These are phyloP conservation scores for Oceanodroma leucorhoa DNA, from an alignment of 2,797 vertebrate species.

Conservation along the genomic window DNA sequence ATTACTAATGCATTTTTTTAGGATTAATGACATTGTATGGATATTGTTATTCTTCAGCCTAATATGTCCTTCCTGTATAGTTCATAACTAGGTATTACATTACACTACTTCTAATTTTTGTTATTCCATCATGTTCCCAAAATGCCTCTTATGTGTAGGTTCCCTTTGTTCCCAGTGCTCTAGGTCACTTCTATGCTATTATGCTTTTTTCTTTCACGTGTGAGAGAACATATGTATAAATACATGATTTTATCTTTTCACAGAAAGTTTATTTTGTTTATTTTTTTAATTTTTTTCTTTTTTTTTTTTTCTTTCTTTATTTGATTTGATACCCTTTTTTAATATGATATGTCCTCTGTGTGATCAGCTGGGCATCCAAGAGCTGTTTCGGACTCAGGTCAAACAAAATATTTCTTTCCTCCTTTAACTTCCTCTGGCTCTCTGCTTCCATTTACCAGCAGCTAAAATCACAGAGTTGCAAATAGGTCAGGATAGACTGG, in stretches of 20 bases:
- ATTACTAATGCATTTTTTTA: background rate
- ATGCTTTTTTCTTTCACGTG: background rate
- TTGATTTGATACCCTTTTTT: background rate
- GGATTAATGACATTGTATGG: background rate
- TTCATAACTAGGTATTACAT: background rate
- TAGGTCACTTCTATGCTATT: background rate
- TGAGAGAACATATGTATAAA: background rate
- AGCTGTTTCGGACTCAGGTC: background rate
- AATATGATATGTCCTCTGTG: background rate
- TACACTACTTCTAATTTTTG: background rate
- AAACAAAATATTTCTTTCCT: background rate
- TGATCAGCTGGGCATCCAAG: background rate
- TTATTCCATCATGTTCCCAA: background rate
- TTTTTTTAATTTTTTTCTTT: no score
- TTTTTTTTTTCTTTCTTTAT: no score
- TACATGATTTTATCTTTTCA: background rate
- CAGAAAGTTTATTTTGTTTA: background rate
- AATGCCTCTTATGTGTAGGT: background rate
- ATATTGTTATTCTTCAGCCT: background rate
- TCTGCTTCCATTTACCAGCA: background rate
- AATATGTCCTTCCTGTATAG: background rate
- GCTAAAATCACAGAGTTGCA: background rate
- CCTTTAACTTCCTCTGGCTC: background rate
- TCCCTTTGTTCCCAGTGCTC: background rate
- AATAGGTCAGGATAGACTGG: background rate